Base-by-base conservation (phyloP, 2,113 vertebrate species). In the Ptilorrhoa leucosticta region DNA sequence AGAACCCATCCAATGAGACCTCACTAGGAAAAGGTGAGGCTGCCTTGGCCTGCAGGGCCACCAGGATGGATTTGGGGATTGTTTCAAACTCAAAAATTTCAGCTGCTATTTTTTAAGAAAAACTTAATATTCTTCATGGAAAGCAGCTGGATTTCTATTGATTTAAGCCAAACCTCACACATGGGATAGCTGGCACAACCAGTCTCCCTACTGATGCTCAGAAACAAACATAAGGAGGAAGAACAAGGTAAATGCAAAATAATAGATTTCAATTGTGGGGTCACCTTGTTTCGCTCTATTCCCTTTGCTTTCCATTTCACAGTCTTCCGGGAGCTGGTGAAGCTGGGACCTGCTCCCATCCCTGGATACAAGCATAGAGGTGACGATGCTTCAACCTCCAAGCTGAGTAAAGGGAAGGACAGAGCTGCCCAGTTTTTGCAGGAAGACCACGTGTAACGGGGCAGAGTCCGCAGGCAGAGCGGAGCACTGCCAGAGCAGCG, bases 391-490 rank as follows among this genome's bases (percentile, higher is more conserved):
- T 50, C 44, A 15, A 5, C 35, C 35, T 57, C 72, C 3, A 65
- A 44, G 22, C 1, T 30, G 45, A 30, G 13, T 6, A 4, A 39
- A 31, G 30, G 30, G 19, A 78, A 87, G 56, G 30, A 64, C 11
- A 11, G 72, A 60, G 47, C 47, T n/a, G 68, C 83, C 47, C 7
- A 0, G 27, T 23, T 16, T 19, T 69, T 73, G 81, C 35, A 1
- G 8, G 64, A 78, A 22, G 69, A 31, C 3, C 42, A 2, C 7
- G 2, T 68, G 78, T 27, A 2, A 7, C 0, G 1, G 13, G 70
- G 78, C 56, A 60, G 83, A 9, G 44, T 7, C 58, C 5, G 33
- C 54, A 10, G 92, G 66, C 65, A n/a, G 90, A 58, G 75, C 54
- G 5, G 50, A 84, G 58, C 44, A 0, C 3, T 33, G 71, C 65